Conservation (phyloP, 2,888 invertebrate species). For the Cantharis rufa region DNA sequence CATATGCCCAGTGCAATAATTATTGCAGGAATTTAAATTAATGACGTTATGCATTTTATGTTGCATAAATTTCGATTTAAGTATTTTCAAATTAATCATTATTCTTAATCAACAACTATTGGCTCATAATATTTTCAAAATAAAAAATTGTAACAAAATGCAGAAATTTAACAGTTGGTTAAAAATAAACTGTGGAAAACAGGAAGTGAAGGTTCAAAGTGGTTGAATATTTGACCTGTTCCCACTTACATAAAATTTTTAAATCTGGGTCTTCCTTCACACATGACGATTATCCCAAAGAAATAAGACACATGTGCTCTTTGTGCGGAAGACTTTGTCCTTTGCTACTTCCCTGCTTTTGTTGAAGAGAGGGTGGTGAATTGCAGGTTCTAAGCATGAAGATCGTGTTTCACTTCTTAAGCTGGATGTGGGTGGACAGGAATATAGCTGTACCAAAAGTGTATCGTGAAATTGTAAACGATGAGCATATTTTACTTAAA, state of each 20-base stretch:
- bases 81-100: too few relatives aligned
- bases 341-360: slow-evolving; percentile 9
- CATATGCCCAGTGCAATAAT: background rate
- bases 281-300: slow-evolving; percentile 9
- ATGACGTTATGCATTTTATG: background rate
- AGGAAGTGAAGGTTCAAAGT: slow-evolving; percentile 14
- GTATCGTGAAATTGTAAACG: background rate
- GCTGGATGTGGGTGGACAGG: slow-evolving; percentile 15
- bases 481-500: background rate
- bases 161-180: slow-evolving; percentile 4
- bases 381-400: slow-evolving; percentile 8
- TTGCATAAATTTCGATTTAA: too few relatives aligned
- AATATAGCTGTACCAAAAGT: background rate
- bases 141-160: background rate
- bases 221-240: slow-evolving; percentile 19
- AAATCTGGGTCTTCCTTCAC: slow-evolving; percentile 20
- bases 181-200: slow-evolving; percentile 1
- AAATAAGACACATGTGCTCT: slow-evolving; percentile 11
- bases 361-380: slow-evolving; percentile 5
- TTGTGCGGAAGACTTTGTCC: slow-evolving; percentile 9
- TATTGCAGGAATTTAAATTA: background rate
- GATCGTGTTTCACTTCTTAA: slow-evolving; percentile 15
- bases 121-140: too few relatives aligned
- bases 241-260: slow-evolving; percentile 1
- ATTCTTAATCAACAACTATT: too few relatives aligned